Conservation (phyloP, 2,113 vertebrate genomes). For the Tursiops truncatus region DNA sequence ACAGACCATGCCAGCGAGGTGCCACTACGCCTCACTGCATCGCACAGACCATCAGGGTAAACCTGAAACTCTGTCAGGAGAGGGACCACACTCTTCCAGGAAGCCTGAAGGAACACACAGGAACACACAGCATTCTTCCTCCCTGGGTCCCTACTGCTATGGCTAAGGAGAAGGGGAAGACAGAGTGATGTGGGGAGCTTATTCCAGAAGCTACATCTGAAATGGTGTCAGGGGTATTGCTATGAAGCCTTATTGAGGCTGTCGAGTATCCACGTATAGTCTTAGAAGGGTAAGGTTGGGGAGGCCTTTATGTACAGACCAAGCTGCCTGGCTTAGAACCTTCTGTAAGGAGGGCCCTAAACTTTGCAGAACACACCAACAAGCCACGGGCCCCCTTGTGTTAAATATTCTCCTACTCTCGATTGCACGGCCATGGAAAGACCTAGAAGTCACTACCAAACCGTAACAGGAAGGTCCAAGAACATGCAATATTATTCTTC, state of each 20-base stretch:
- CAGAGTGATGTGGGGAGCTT: neutral
- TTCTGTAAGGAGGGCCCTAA: neutral
- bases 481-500: neutral
- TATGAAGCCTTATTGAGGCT: neutral
- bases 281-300: neutral
- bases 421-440: neutral
- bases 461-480: neutral
- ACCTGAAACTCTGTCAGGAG: neutral
- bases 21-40: neutral
- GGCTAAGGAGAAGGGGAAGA: neutral
- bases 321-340: neutral
- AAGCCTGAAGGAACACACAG: neutral
- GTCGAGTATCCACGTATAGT: neutral
- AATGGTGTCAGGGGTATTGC: neutral
- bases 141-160: neutral
- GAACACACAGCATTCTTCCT: neutral
- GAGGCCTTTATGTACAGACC: neutral
- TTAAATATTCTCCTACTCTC: neutral
- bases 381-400: neutral
- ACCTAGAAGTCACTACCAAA: neutral
- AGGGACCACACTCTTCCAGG: neutral
- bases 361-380: neutral
- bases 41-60: neutral
- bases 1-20: neutral
- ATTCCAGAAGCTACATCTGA: neutral